Evolutionary conservation across 2,113 vertebrate species (phyloP).

Genomic region (Elgaria multicarinata): DNA sequence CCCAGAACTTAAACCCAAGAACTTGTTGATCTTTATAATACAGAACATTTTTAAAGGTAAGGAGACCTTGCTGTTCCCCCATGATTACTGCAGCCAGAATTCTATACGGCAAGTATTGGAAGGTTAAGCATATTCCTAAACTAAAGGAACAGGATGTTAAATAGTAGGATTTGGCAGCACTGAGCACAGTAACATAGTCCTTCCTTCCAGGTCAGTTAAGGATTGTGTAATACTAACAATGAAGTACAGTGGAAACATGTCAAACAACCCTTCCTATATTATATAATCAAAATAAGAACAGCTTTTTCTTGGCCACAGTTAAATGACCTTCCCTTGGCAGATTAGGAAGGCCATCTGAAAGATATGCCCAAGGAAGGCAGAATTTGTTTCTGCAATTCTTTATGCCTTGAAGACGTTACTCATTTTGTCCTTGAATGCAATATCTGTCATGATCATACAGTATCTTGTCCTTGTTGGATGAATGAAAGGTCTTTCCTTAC

Average conservation of each 20-base stretch:
- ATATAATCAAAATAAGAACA: too few relatives aligned
- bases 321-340: too few relatives aligned
- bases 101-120: neutral
- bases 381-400: too few relatives aligned
- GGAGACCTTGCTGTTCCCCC: neutral
- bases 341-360: too few relatives aligned
- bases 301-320: too few relatives aligned
- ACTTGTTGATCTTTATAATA: neutral
- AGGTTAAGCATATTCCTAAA: neutral
- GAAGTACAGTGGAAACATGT: neutral
- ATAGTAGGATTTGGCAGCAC: neutral
- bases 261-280: neutral
- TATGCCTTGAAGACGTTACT: too few relatives aligned
- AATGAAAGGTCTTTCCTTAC: too few relatives aligned
- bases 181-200: neutral
- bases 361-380: too few relatives aligned
- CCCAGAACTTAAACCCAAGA: neutral
- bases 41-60: neutral
- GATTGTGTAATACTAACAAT: neutral
- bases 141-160: neutral
- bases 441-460: too few relatives aligned
- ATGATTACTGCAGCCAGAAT: neutral
- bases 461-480: too few relatives aligned
- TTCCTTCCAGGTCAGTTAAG: neutral
- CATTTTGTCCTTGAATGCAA: too few relatives aligned